These are phyloP conservation scores for Paralvinella palmiformis DNA, from an alignment of 1,140 invertebrate species.

Conservation along the genomic window DNA sequence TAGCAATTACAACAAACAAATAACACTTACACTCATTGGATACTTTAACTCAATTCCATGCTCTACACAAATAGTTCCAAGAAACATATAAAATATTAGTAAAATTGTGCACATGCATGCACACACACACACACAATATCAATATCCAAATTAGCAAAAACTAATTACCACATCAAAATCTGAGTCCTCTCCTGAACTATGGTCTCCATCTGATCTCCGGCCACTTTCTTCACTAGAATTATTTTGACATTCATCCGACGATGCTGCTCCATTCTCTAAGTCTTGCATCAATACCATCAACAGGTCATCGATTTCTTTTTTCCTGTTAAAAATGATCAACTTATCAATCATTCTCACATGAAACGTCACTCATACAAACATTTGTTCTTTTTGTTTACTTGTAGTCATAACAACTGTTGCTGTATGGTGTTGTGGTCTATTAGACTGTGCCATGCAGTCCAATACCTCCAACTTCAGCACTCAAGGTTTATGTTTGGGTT, in stretches of 20 bases:
- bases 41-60: background rate
- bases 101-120: background rate
- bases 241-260: background rate
- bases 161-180: background rate
- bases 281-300: conserved; percentile 68
- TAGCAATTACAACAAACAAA: background rate
- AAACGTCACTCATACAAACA: conserved; percentile 8
- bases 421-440: background rate
- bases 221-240: background rate
- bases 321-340: conserved; percentile 51
- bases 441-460: too few species aligned
- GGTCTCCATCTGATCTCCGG: background rate
- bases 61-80: background rate
- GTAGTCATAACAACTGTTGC: background rate
- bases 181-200: background rate
- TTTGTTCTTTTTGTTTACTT: conserved; percentile 16
- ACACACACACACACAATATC: background rate
- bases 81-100: background rate
- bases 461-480: too few species aligned
- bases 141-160: background rate
- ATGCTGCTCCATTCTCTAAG: background rate
- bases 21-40: background rate
- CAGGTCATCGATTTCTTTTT: conserved; percentile 75
- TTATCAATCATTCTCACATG: background rate
- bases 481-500: too few species aligned